A percentile compares a stretch with the other conserved stretches of the same genome.
These are phyloP conservation scores for Caenorhabditis tropicalis DNA, from an alignment of 1,140 invertebrate genomes.

Conservation along the genomic window DNA sequence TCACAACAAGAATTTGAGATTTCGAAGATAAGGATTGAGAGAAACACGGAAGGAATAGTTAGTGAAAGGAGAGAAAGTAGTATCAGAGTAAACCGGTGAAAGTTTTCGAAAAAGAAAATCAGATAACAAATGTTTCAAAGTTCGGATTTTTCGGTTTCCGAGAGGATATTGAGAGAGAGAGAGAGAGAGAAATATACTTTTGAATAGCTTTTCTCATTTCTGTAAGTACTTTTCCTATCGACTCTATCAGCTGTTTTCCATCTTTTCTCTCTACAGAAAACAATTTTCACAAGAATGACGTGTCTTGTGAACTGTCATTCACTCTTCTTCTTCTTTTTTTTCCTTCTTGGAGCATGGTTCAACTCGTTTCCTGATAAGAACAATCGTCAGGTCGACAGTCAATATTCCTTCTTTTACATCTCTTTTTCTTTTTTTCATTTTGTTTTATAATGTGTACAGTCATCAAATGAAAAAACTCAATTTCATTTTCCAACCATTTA, in stretches of 20 bases:
- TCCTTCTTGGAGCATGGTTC: constrained; percentile 17
- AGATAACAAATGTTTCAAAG: no score
- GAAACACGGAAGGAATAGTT: constrained; percentile 9
- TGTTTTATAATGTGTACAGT: background rate
- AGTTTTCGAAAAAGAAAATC: no score
- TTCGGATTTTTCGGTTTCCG: no score
- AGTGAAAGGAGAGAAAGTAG: background rate
- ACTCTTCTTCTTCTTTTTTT: background rate
- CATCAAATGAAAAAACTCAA: background rate
- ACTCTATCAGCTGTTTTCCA: no score
- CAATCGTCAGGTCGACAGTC: constrained; percentile 35
- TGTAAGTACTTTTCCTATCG: no score
- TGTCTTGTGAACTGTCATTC: background rate
- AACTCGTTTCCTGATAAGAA: constrained; percentile 19
- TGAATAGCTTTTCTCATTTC: no score
- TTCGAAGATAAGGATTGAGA: constrained; percentile 25
- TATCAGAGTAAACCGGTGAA: background rate
- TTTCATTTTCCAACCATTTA: background rate
- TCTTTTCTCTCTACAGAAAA: background rate
- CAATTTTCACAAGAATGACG: background rate
- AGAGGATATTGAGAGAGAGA: no score
- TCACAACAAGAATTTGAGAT: constrained; percentile 20
- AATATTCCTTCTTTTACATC: background rate
- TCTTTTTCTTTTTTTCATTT: background rate
- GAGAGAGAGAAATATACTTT: no score